Conservation (phyloP, 2,888 invertebrate genomes). For the Sphecodes monilicornis region DNA sequence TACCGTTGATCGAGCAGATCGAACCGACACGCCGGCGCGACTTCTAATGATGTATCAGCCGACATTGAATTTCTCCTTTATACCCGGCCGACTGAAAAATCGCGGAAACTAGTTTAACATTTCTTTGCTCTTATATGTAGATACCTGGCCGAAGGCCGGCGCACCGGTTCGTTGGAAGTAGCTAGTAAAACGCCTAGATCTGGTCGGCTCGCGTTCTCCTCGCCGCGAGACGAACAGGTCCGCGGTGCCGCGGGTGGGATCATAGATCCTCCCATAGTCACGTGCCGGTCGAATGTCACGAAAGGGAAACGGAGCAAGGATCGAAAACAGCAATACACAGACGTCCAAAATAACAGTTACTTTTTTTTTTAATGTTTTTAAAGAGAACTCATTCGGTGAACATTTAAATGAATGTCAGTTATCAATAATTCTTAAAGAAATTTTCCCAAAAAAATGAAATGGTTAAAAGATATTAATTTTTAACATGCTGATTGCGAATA, state of each 20-base stretch:
- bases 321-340: not conserved
- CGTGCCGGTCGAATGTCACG: conserved; percentile 1
- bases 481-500: too few relatives aligned
- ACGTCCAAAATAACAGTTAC: not conserved
- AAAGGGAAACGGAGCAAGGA: conserved; percentile 6
- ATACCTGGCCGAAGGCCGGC: conserved; percentile 31
- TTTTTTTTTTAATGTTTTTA: not conserved
- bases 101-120: conserved; percentile 83
- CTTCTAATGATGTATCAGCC: conserved; percentile 79
- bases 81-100: conserved; percentile 80
- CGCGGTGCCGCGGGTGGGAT: conserved; percentile 25
- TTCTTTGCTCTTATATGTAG: conserved; percentile 77
- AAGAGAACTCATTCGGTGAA: too few relatives aligned
- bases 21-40: conserved; percentile 71
- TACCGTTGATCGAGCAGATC: conserved; percentile 51
- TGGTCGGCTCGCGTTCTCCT: not conserved
- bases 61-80: conserved; percentile 84
- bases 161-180: conserved; percentile 62
- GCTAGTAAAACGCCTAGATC: conserved; percentile 52
- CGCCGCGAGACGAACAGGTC: conserved; percentile 37
- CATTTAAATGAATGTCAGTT: too few relatives aligned
- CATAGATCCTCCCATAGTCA: conserved; percentile 20
- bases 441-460: too few relatives aligned
- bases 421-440: too few relatives aligned
- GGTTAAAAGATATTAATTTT: too few relatives aligned